Percentiles rank a stretch among this genome's conserved stretches.
Evolutionary conservation across 23 tunicate genomes (phyloP).

Genomic region (Halocynthia aurantium): DNA sequence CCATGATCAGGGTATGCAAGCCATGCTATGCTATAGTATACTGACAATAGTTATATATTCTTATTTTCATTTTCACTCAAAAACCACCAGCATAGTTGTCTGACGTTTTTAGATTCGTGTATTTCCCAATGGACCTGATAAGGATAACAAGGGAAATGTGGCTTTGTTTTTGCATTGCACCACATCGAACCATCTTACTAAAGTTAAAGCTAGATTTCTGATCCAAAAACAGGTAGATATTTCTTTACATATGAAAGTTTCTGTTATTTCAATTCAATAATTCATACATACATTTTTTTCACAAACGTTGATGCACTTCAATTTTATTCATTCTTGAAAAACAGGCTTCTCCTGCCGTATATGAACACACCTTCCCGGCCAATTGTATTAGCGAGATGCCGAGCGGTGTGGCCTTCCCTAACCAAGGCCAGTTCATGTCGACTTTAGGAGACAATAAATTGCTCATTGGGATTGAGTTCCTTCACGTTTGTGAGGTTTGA

Average conservation of each 20-base stretch:
- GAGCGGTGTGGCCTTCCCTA: constrained; percentile 95
- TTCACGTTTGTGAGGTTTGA: constrained; percentile 70
- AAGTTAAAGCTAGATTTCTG: constrained; percentile 77
- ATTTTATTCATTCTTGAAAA: not conserved
- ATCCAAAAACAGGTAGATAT: constrained; percentile 80
- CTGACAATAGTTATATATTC: not conserved
- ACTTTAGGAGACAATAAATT: constrained; percentile 63
- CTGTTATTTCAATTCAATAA: not conserved
- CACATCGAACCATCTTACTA: constrained; percentile 84
- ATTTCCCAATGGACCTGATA: constrained; percentile 93
- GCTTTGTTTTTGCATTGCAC: constrained; percentile 91
- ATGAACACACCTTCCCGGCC: constrained; percentile 89
- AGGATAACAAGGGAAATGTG: constrained; percentile 85
- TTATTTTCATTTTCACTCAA: not conserved
- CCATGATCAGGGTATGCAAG: not conserved
- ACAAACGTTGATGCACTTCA: too few species aligned
- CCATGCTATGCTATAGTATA: not conserved
- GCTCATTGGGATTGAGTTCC: constrained; percentile 75
- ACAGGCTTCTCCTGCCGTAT: constrained; percentile 89
- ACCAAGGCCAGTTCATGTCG: constrained; percentile 84
- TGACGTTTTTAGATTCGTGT: constrained; percentile 65
- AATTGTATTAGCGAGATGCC: constrained; percentile 97
- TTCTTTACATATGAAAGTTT: not conserved
- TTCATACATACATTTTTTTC: not conserved
- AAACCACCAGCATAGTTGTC: not conserved